Evolutionary conservation across 2,888 invertebrate genomes (phyloP).

Genomic region (Erebia epiphron): DNA sequence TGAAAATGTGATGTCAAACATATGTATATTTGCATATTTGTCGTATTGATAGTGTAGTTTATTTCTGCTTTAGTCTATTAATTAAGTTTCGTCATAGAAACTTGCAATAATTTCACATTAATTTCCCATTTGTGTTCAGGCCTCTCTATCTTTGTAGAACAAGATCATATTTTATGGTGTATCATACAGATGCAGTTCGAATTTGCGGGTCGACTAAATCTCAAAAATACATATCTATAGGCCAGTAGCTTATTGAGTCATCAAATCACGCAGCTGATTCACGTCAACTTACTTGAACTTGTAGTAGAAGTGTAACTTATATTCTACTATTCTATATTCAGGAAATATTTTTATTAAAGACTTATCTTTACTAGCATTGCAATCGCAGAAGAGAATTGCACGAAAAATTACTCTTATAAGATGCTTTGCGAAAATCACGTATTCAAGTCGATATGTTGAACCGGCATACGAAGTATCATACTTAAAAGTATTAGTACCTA

Average conservation of each 20-base stretch:
- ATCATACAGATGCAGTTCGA: background rate
- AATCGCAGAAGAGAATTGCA: too few relatives aligned
- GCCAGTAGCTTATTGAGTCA: background rate
- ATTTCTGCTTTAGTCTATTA: constrained; percentile 11
- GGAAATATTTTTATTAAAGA: background rate
- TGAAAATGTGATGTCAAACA: constrained; percentile 15
- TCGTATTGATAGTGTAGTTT: constrained; percentile 3
- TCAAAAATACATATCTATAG: background rate
- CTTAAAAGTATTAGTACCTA: too few relatives aligned
- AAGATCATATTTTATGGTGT: background rate
- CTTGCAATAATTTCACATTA: constrained; percentile 7
- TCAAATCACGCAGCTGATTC: background rate
- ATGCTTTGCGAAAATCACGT: too few relatives aligned
- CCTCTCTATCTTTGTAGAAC: background rate
- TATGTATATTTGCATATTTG: constrained; percentile 19
- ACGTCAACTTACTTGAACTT: background rate
- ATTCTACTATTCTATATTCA: background rate
- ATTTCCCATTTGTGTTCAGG: constrained; percentile 1
- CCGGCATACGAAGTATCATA: too few relatives aligned
- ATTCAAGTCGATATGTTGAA: too few relatives aligned
- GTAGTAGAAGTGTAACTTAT: too few relatives aligned
- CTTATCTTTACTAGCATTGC: background rate
- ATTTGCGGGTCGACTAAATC: background rate
- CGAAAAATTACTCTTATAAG: too few relatives aligned
- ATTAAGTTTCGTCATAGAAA: constrained; percentile 8